Evolutionary conservation across 30 jellyfish, hydroid and myxozoan genomes (phyloP).

Genomic region (Calvadosia cruxmelitensis): DNA sequence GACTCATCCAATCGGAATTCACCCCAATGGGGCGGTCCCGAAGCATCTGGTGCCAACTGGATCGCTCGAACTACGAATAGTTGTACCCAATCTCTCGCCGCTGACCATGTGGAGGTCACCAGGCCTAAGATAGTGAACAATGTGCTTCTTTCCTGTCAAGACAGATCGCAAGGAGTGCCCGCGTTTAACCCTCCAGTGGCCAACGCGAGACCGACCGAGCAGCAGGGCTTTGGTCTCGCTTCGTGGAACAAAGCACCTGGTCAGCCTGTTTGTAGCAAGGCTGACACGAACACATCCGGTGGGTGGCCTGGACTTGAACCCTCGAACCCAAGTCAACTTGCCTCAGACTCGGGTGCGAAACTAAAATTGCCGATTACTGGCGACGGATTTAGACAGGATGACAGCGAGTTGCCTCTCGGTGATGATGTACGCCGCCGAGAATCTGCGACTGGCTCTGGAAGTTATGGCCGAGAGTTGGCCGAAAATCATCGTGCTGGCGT

Average conservation of each 20-base stretch:
- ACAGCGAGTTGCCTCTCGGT: neutral
- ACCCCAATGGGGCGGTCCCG: slow-evolving; percentile 1
- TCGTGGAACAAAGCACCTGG: neutral
- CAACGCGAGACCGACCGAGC: neutral
- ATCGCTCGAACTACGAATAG: neutral
- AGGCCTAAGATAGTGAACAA: too few species aligned
- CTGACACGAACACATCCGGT: neutral
- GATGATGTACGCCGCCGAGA: neutral
- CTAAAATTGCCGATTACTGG: neutral
- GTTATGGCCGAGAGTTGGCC: neutral
- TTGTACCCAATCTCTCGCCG: neutral
- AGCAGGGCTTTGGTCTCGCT: too few species aligned
- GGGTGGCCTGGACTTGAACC: neutral
- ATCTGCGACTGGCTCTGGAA: slow-evolving; percentile 1
- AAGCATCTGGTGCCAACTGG: neutral
- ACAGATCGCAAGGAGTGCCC: too few species aligned
- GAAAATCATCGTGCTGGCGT: neutral
- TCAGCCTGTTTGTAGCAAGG: neutral
- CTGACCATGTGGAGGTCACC: neutral
- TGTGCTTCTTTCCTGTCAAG: too few species aligned
- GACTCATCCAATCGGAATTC: neutral
- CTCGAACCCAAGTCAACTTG: neutral
- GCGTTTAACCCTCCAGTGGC: too few species aligned
- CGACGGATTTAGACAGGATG: neutral
- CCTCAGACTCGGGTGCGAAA: neutral